These are phyloP conservation scores for Noctua comes DNA, from an alignment of 2,888 invertebrate genomes.

Conservation along the genomic window DNA sequence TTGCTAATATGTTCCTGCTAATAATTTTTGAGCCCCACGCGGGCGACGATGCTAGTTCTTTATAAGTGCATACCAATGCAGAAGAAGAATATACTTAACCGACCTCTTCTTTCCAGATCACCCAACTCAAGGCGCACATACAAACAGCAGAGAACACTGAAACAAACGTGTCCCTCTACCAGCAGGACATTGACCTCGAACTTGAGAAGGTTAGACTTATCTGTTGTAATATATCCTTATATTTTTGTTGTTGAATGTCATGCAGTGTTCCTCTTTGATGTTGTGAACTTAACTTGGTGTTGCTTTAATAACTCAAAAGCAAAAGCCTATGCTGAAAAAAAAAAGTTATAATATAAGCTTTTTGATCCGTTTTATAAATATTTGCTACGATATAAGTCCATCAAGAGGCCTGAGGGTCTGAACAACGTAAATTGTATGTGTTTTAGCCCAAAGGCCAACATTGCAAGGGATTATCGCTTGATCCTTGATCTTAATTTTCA, in stretches of 20 bases:
- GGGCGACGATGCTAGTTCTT: too few species aligned
- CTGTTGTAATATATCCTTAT: neutral
- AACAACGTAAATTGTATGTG: neutral
- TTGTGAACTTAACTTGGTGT: conserved; percentile 60
- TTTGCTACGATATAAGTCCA: neutral
- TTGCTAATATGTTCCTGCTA: too few species aligned
- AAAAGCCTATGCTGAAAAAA: conserved; percentile 1
- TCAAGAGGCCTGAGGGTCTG: neutral
- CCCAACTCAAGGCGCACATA: conserved; percentile 88
- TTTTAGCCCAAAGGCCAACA: neutral
- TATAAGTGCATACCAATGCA: neutral
- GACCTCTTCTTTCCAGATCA: conserved; percentile 78
- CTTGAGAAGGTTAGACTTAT: conserved; percentile 85
- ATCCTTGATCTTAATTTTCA: neutral
- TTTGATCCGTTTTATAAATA: neutral
- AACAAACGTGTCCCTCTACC: conserved; percentile 87
- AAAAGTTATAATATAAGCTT: neutral
- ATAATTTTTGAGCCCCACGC: too few species aligned
- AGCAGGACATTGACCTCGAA: conserved; percentile 89
- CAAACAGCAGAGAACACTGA: conserved; percentile 86
- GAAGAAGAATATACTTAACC: conserved; percentile 1
- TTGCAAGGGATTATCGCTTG: neutral
- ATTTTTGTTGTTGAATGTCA: conserved; percentile 36
- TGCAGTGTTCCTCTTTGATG: conserved; percentile 50
- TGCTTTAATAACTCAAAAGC: conserved; percentile 49